Evolutionary conservation across 2,888 invertebrate genomes (phyloP).

Genomic region (Candidula unifasciata): DNA sequence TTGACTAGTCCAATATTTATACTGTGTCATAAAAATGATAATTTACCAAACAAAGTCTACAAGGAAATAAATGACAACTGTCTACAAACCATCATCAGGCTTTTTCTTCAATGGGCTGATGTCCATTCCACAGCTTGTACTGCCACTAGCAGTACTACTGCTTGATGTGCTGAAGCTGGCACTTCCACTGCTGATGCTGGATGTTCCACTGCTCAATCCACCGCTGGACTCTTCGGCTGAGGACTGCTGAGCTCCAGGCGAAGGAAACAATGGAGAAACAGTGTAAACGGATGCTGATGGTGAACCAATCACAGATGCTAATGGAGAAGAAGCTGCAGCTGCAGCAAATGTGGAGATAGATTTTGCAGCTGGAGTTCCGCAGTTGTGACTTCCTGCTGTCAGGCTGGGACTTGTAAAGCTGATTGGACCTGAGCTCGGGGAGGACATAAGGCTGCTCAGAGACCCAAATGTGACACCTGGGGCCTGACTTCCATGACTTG

Average conservation of each 20-base stretch:
- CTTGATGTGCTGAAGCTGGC: not conserved
- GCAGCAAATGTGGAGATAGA: not conserved
- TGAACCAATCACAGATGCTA: not conserved
- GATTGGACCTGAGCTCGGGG: slow-evolving; percentile 10
- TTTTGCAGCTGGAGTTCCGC: not conserved
- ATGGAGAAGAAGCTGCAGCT: not conserved
- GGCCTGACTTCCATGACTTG: not conserved
- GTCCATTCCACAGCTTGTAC: not conserved
- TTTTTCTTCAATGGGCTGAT: slow-evolving; percentile 35
- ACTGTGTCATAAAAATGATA: too few species aligned
- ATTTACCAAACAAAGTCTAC: too few species aligned
- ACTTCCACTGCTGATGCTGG: not conserved
- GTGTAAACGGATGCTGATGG: not conserved
- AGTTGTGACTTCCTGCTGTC: not conserved
- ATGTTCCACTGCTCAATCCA: not conserved
- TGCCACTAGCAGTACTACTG: not conserved
- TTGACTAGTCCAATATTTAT: too few species aligned
- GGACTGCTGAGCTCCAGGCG: slow-evolving; percentile 3
- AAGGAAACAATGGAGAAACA: slow-evolving; percentile 12
- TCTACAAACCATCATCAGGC: slow-evolving; percentile 35
- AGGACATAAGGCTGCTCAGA: slow-evolving; percentile 37
- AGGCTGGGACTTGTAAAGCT: slow-evolving; percentile 20
- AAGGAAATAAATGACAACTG: not conserved
- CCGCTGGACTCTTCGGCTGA: slow-evolving; percentile 5
- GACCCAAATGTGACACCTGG: slow-evolving; percentile 43